These are phyloP conservation scores for Aphidius colemani DNA, from an alignment of 2,888 invertebrate genomes.

Conservation along the genomic window DNA sequence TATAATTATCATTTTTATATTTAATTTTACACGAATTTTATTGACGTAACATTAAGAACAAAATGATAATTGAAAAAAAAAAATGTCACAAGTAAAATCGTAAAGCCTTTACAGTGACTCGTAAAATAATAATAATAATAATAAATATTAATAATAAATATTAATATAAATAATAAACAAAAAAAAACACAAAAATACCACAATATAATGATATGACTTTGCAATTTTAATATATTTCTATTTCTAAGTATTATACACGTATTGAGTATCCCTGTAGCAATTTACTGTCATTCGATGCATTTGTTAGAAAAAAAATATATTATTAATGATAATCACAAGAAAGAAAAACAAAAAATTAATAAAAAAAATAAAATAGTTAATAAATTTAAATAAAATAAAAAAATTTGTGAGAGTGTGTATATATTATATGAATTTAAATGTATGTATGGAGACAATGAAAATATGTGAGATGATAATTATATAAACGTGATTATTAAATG, in stretches of 20 bases:
- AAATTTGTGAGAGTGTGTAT: not conserved
- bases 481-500: constrained; percentile 1
- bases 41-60: not conserved
- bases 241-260: constrained; percentile 46
- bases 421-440: not conserved
- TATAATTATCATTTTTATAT: constrained; percentile 6
- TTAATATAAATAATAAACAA: not conserved
- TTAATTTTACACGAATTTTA: constrained; percentile 14
- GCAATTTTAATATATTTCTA: constrained; percentile 55
- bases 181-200: constrained; percentile 18
- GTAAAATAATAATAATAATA: constrained; percentile 31
- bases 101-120: constrained; percentile 26
- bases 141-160: constrained; percentile 17
- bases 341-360: constrained; percentile 10
- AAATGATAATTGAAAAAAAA: constrained; percentile 9
- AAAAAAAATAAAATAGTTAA: constrained; percentile 1
- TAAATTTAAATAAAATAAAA: constrained; percentile 9
- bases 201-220: constrained; percentile 38
- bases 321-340: constrained; percentile 3
- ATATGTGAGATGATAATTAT: not conserved
- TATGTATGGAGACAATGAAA: not conserved
- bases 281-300: constrained; percentile 32
- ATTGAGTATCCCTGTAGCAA: constrained; percentile 23
- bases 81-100: constrained; percentile 21
- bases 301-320: constrained; percentile 14